Conservation (phyloP, 2,113 vertebrate species). For the Erythrolamprus reginae region DNA sequence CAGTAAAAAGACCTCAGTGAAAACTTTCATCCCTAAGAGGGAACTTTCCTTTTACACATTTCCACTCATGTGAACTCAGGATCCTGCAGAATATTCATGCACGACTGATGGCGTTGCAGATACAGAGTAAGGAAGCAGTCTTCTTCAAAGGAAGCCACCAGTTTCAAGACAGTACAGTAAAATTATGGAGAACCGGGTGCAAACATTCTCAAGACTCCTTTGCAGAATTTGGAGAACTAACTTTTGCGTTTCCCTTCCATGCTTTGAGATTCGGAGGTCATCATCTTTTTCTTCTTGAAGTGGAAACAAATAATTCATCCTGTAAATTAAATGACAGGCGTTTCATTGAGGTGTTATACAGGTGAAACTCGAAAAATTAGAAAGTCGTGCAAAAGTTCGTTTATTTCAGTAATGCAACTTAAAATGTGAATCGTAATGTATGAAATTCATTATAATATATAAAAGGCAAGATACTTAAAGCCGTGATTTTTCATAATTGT, state of each 20-base stretch:
- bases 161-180: constrained; percentile 19
- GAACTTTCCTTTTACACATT: neutral
- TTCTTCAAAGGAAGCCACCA: constrained; percentile 12
- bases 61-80: neutral
- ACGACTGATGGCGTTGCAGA: neutral
- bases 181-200: neutral
- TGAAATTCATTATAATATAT: no score
- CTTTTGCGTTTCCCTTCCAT: neutral
- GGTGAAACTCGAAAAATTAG: no score
- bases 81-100: neutral
- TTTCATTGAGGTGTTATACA: neutral
- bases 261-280: constrained; percentile 34
- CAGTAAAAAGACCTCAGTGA: neutral
- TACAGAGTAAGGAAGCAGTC: neutral
- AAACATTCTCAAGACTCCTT: constrained; percentile 32
- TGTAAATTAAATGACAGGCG: constrained; percentile 44
- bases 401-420: no score
- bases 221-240: neutral
- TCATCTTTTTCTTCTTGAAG: constrained; percentile 64
- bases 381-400: no score
- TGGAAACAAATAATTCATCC: constrained; percentile 79
- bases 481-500: no score
- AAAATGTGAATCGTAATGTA: no score
- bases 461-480: no score
- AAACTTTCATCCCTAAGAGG: neutral